These are phyloP conservation scores for Tyrophagus putrescentiae DNA, from an alignment of 1,140 invertebrate species.

Conservation along the genomic window DNA sequence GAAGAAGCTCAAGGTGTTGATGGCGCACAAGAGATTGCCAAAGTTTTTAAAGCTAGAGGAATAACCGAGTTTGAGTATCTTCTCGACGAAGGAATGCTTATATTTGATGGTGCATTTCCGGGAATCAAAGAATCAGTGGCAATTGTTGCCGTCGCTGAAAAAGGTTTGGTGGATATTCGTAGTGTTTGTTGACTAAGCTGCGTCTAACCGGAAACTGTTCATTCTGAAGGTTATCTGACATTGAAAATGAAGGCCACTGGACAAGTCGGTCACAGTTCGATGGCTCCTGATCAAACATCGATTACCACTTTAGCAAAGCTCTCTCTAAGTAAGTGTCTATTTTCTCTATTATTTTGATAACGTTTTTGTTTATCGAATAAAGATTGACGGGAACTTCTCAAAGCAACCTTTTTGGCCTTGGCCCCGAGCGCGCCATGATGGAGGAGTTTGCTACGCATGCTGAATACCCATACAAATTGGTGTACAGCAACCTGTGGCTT, in stretches of 20 bases:
- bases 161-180: too few relatives aligned
- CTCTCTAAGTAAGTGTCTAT: too few relatives aligned
- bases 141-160: constrained; percentile 1
- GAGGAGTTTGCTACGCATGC: constrained; percentile 33
- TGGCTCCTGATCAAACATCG: constrained; percentile 37
- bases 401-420: constrained; percentile 39
- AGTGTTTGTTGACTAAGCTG: too few relatives aligned
- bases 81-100: constrained; percentile 41
- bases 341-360: too few relatives aligned
- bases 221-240: constrained; percentile 35
- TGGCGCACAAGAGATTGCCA: constrained; percentile 36
- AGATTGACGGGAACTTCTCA: constrained; percentile 36
- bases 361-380: too few relatives aligned
- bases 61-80: constrained; percentile 39
- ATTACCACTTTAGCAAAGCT: constrained; percentile 40
- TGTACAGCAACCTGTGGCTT: constrained; percentile 42
- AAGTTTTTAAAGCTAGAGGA: constrained; percentile 31
- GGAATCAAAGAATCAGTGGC: constrained; percentile 16
- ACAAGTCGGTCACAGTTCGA: constrained; percentile 40
- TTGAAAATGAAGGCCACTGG: constrained; percentile 36
- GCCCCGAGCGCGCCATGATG: constrained; percentile 37
- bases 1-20: constrained; percentile 41
- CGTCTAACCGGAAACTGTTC: too few relatives aligned
- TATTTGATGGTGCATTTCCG: constrained; percentile 32
- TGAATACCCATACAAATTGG: constrained; percentile 32